Evolutionary conservation across 2,797 vertebrate species (phyloP), one percentile per base, ranked within the genome.

Genomic region (Agapornis canus): DNA sequence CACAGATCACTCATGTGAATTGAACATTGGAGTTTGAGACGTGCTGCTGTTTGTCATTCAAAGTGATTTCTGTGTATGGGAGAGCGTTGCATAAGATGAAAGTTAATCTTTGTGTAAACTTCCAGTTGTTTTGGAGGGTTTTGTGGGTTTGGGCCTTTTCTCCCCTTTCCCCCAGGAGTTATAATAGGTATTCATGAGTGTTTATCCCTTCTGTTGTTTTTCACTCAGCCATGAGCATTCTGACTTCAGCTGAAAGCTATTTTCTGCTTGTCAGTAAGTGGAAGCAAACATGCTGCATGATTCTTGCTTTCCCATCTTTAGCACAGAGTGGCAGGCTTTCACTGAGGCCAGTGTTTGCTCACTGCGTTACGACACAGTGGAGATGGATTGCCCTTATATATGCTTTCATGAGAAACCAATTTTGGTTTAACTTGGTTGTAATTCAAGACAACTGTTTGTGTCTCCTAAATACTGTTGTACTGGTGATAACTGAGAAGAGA

Each of bases 161-260:
- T 2, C 0, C 2, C 6, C 13, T 3, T 0, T 1, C 5, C 11
- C 6, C 7, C 11, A 5, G 7, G 15, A 56, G 25, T 59, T 90
- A 39, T 57, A 78, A 11, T 2, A 54, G 16, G 3, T 76, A 26
- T 66, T 89, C 7, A 9, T 6, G 27, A 40, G 7, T 22, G 6
- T 85, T 87, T 45, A 11, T 78, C 45, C 45, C 5, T 71, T 64
- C 84, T 78, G 37, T 42, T 88, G n/a, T 37, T 71, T 88, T 77
- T 25, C 43, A 63, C 15, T 23, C 43, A 85, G 43, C 51, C 10
- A 1, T 19, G 51, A 85, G 31, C 15, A 26, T 60, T 85, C 47
- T 4, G 3, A 2, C 51, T 70, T 70, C 7, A 66, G 10, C 20
- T 59, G 39, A 89, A 77, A 68, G 18, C 39, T 32, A 0, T 61